phyloP scores from a whole-genome alignment of 2,888 invertebrate species.

The Anorthoa munda region DNA sequence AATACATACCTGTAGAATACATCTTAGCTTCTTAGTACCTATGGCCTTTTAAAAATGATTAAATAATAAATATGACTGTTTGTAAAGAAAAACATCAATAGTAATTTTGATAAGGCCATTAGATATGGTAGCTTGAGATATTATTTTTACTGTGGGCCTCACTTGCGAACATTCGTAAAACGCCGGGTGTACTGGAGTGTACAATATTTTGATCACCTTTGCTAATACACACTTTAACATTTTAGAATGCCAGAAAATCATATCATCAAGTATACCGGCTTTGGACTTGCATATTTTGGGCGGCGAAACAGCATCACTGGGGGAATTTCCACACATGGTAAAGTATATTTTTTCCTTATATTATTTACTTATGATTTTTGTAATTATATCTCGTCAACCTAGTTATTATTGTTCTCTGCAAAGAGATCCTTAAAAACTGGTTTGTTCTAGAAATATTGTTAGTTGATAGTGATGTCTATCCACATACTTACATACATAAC shows the following conservation, averaged over 20 bases:
- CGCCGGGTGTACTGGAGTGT: background rate
- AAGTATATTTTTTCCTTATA: slow-evolving; percentile 50
- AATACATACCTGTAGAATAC: background rate
- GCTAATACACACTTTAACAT: slow-evolving; percentile 3
- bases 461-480: slow-evolving; percentile 8
- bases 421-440: slow-evolving; percentile 10
- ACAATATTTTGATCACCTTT: background rate
- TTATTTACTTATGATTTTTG: slow-evolving; percentile 5
- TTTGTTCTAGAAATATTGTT: slow-evolving; percentile 15
- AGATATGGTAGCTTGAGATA: slow-evolving; percentile 3
- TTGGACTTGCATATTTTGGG: slow-evolving; percentile 82
- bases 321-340: slow-evolving; percentile 88
- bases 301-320: slow-evolving; percentile 78
- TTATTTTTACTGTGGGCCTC: background rate
- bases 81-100: background rate
- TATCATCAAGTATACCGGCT: slow-evolving; percentile 72
- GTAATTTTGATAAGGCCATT: slow-evolving; percentile 3
- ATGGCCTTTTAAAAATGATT: background rate
- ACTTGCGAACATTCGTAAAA: slow-evolving; percentile 3
- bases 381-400: slow-evolving; percentile 24
- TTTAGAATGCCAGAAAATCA: slow-evolving; percentile 85
- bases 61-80: background rate
- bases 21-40: background rate
- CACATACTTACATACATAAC: background rate
- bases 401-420: slow-evolving; percentile 19